Conservation (phyloP, 2,888 invertebrate genomes). For the Agrochola circellaris region DNA sequence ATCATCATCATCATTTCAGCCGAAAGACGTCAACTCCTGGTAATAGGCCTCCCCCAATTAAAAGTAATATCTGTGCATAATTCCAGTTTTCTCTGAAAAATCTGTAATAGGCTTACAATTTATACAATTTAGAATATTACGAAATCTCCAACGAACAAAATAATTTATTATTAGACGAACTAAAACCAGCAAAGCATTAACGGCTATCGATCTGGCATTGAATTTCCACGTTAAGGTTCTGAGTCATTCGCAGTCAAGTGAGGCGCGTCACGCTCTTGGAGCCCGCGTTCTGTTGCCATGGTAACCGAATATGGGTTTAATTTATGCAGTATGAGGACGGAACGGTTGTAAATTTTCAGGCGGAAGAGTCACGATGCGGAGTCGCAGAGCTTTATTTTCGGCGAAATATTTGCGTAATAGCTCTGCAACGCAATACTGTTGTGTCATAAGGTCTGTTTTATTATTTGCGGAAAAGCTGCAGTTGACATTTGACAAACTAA, state of each 20-base stretch:
- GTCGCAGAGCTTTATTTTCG: not conserved
- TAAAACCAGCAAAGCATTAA: slow-evolving; percentile 31
- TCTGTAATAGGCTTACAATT: not conserved
- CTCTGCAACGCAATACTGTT: not conserved
- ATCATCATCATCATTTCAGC: no score
- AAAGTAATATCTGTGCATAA: no score
- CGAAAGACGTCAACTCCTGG: no score
- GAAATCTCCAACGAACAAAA: not conserved
- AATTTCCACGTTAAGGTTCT: slow-evolving; percentile 42
- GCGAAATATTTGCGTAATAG: not conserved
- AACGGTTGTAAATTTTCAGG: slow-evolving; percentile 14
- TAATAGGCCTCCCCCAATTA: no score
- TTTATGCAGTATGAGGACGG: slow-evolving; percentile 37
- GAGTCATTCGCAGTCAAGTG: slow-evolving; percentile 50
- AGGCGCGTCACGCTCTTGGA: slow-evolving; percentile 51
- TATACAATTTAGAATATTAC: not conserved
- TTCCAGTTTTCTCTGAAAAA: not conserved
- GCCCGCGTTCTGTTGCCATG: slow-evolving; percentile 35
- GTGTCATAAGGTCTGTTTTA: not conserved
- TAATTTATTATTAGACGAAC: not conserved
- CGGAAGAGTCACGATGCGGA: not conserved
- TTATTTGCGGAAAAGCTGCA: not conserved
- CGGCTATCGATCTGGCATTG: slow-evolving; percentile 43
- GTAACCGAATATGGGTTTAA: slow-evolving; percentile 30
- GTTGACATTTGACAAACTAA: not conserved